phyloP scores from a whole-genome alignment of 2,888 invertebrate species.

The Clivina fossor region DNA sequence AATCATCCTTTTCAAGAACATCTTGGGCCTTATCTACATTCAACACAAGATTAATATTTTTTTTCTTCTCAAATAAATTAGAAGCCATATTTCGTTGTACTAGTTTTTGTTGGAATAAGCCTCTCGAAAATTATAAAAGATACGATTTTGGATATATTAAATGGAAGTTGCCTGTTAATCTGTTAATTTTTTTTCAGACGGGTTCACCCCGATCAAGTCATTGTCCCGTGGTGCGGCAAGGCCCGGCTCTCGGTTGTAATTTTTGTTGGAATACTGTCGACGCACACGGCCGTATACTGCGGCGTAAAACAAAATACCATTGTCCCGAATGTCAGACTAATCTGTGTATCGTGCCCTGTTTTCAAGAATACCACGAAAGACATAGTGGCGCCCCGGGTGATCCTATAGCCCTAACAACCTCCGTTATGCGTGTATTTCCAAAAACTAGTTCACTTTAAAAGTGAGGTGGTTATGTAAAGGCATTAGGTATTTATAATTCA shows the following conservation, averaged over 20 bases:
- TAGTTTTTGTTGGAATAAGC: no score
- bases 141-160: neutral
- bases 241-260: conserved; percentile 84
- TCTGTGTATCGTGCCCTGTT: conserved; percentile 86
- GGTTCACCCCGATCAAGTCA: conserved; percentile 67
- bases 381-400: conserved; percentile 50
- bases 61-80: no score
- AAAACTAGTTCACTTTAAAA: conserved; percentile 54
- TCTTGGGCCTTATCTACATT: no score
- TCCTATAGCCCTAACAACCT: conserved; percentile 48
- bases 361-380: conserved; percentile 80
- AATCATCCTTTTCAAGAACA: no score
- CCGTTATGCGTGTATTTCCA: conserved; percentile 51
- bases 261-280: conserved; percentile 91
- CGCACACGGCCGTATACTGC: conserved; percentile 75
- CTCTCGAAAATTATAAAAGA: no score
- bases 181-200: conserved; percentile 48
- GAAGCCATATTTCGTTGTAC: no score
- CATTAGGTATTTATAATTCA: no score
- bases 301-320: conserved; percentile 86
- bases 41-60: no score
- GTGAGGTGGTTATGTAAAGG: no score
- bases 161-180: neutral
- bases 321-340: conserved; percentile 89
- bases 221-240: conserved; percentile 79